Evolutionary conservation across 2,797 vertebrate species (phyloP).

Genomic region (Tenualosa thibaudeaui): DNA sequence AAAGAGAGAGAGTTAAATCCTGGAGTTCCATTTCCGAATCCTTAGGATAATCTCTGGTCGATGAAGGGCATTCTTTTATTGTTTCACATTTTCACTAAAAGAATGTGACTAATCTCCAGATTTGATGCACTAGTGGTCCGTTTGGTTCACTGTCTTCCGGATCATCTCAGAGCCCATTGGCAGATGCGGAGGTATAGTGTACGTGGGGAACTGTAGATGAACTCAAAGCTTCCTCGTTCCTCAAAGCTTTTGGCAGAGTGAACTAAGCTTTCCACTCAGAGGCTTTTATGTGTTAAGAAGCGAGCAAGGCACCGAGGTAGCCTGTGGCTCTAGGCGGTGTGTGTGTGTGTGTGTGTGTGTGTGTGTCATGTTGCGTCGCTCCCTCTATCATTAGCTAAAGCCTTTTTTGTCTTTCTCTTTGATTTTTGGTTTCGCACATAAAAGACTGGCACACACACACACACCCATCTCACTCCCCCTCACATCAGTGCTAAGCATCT

Average conservation of each 20-base stretch:
- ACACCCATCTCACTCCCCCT: neutral
- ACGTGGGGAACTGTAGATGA: slow-evolving; percentile 37
- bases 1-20: no score
- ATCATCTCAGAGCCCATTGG: slow-evolving; percentile 19
- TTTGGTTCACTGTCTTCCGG: neutral
- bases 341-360: neutral
- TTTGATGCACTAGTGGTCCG: neutral
- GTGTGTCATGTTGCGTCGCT: slow-evolving; percentile 42
- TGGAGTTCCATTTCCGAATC: no score
- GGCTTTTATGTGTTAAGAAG: slow-evolving; percentile 59
- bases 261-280: slow-evolving; percentile 41
- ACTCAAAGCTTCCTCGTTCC: slow-evolving; percentile 39
- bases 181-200: neutral
- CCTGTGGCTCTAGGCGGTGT: slow-evolving; percentile 46
- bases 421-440: slow-evolving; percentile 57
- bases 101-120: no score
- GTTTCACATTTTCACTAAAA: no score
- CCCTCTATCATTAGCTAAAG: slow-evolving; percentile 63
- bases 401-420: slow-evolving; percentile 58
- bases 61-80: no score
- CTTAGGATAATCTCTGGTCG: no score
- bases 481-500: slow-evolving; percentile 34
- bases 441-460: slow-evolving; percentile 39
- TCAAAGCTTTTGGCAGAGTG: slow-evolving; percentile 29
- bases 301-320: slow-evolving; percentile 43